Percentiles rank a stretch among this genome's conserved stretches.
phyloP scores from a whole-genome alignment of 2,113 vertebrate genomes.

The Psittacula cyanocephala region DNA sequence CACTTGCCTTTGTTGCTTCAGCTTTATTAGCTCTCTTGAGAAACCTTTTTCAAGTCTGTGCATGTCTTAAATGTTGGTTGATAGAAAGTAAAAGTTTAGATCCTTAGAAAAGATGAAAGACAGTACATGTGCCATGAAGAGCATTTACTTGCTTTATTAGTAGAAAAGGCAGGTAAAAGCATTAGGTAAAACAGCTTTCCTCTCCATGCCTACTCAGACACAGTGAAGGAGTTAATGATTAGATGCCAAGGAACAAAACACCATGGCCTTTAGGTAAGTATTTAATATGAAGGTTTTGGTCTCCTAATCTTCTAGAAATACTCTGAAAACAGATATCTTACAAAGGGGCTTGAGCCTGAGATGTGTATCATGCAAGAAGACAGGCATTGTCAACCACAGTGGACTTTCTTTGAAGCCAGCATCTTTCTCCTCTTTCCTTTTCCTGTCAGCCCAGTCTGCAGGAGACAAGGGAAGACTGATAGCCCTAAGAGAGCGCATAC shows the following conservation, averaged over 20 bases:
- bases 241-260: not conserved
- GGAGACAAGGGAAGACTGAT: not conserved
- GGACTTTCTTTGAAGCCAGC: not conserved
- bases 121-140: not conserved
- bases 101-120: not conserved
- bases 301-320: not conserved
- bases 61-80: not conserved
- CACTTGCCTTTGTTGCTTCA: not conserved
- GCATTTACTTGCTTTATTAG: not conserved
- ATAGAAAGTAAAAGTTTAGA: not conserved
- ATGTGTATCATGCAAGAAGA: not conserved
- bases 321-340: not conserved
- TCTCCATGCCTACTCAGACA: not conserved
- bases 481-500: not conserved
- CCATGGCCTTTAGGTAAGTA: not conserved
- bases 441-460: not conserved
- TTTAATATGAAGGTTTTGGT: not conserved
- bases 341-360: not conserved
- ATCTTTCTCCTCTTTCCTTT: not conserved
- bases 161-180: not conserved
- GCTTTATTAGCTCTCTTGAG: not conserved
- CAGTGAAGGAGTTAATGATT: not conserved
- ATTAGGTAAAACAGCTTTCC: not conserved
- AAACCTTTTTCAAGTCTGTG: not conserved
- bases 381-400: fast-evolving